phyloP scores from a whole-genome alignment of 64 coral and sea anemone genomes.

The Orbicella faveolata region DNA sequence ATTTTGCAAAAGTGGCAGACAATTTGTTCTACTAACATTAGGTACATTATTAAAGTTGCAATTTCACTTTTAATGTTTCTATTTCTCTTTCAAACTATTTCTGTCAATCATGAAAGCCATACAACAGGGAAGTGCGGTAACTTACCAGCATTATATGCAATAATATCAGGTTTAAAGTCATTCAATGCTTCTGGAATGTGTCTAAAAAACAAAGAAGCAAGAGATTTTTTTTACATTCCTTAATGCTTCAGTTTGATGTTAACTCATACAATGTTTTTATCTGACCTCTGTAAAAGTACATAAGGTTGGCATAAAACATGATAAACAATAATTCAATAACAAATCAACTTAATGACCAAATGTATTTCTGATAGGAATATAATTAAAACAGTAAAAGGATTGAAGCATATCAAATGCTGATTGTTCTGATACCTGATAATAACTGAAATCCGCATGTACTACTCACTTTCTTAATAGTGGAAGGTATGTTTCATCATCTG shows the following conservation, averaged over 20 bases:
- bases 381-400: no score
- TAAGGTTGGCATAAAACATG: background rate
- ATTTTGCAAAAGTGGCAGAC: no score
- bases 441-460: background rate
- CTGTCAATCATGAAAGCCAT: no score
- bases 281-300: background rate
- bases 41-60: background rate
- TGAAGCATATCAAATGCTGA: no score
- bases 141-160: slow-evolving; percentile 92
- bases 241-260: no score
- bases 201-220: slow-evolving; percentile 31
- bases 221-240: background rate
- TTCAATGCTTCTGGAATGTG: slow-evolving; percentile 84
- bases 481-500: slow-evolving; percentile 79
- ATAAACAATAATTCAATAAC: background rate
- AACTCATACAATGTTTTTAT: background rate
- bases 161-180: slow-evolving; percentile 91
- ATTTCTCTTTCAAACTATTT: no score
- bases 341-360: no score
- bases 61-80: no score
- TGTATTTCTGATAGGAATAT: no score
- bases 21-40: background rate
- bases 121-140: background rate
- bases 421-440: no score
- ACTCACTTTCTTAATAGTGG: slow-evolving; percentile 77